Evolutionary conservation across 2,113 vertebrate genomes (phyloP), one percentile per base, ranked within the genome.

Genomic region (Oreotrochilus melanogaster): DNA sequence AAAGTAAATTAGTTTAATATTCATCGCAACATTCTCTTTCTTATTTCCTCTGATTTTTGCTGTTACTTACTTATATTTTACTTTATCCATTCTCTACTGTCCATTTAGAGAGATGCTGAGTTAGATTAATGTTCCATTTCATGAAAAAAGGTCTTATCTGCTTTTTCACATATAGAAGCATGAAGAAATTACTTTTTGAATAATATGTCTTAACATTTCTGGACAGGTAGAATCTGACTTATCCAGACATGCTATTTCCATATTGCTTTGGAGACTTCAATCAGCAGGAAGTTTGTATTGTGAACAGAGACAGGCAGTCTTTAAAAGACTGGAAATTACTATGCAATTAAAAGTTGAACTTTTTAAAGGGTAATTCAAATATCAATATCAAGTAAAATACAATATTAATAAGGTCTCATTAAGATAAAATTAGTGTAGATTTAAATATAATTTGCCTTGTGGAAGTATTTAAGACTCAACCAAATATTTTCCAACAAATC

Each of bases 291-390:
- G 1, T 19, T 22, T 62, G 8, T 4, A 10, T 33, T 71, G 4
- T 0, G 2, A 9, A 39, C 28, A 62, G 28, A 35, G 7, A 58
- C 9, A 42, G 14, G 6, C 8, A 58, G 5, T 17, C 16, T 67
- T 62, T 78, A 25, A 53, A 35, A 60, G n/a, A 24, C 10, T 72
- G 21, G 21, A 66, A 66, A 60, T 58, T 58, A 30, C 7, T 31
- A 27, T 4, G 30, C n/a, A 54, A 15, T 19, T 66, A 31, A 75
- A 64, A 1, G 2, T 16, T 1, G 0, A 28, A 56, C 1, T 37
- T 70, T 24, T 66, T 0, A 24, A 37, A 31, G 42, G 5, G 10
- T 67, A 64, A 50, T 54, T 50, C 3, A 54, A 39, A 45, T 39
- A 57, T 4, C 25, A 30, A 25, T 39, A 37, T 42, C 7, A 47